Base-by-base conservation (phyloP, 2,113 vertebrate genomes). In the Poecile atricapillus region DNA sequence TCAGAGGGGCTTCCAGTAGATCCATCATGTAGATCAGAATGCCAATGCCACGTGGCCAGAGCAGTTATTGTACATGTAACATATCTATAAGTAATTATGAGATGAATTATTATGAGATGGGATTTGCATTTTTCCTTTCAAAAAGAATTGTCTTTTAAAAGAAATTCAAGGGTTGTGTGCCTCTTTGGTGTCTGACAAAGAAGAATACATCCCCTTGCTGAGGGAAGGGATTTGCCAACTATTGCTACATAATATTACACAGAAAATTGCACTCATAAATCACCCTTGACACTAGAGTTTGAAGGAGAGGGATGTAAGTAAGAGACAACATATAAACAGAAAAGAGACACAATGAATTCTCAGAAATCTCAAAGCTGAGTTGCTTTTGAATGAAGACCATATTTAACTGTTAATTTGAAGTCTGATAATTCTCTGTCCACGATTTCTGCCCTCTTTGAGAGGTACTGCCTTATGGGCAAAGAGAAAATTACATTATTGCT, bases 251-350 rank as follows among this genome's bases (percentile, higher is more conserved):
- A 91, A 92, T 78, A 86, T 94, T 47, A 63, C 20, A 16, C 39
- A 69, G 75, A 88, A 96, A 92, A 96, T 92, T 93, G 67, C 47
- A 49, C 44, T 83, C 52, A 1, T 96, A 96, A 88, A 77, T 96
- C 88, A 93, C 55, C 23, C 53, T 46, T 79, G 56, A 86, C 71
- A 64, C 22, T 46, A 74, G 92, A 68, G 44, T 87, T 83, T 95
- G 87, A 90, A 73, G 55, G 79, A 75, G 58, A 89, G 75, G 50
- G 33, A 67, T 74, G 35, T 71, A 95, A 92, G 92, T 94, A 87
- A 95, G 62, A 90, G 59, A 28, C 0, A 9, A 86, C 75, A 83
- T 14, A 55, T 64, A 79, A 85, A 69, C 0, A 2, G 74, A 76
- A 69, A 73, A 60, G 56, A 53, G 24, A 78, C 15, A 71, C 50